Percentiles rank a stretch among this genome's conserved stretches.
These are phyloP conservation scores for Actinia equina DNA, from an alignment of 64 coral and sea anemone genomes.

Conservation along the genomic window DNA sequence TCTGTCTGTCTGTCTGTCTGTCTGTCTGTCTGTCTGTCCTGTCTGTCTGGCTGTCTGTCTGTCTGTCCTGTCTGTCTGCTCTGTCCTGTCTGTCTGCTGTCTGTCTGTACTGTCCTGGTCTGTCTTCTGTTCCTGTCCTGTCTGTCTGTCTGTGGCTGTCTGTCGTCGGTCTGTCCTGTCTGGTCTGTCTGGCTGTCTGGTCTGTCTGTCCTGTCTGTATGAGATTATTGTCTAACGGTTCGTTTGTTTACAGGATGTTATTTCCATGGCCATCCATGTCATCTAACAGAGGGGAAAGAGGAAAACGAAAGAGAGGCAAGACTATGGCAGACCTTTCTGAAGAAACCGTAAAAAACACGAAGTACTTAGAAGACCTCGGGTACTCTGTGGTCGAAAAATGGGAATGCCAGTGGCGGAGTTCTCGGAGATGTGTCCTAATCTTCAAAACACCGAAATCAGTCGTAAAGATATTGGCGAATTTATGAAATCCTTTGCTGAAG, in stretches of 20 bases:
- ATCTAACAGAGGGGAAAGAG: background rate
- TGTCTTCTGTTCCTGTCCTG: too few relatives aligned
- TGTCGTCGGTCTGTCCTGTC: too few relatives aligned
- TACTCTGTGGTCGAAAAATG: slow-evolving; percentile 21
- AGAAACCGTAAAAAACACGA: background rate
- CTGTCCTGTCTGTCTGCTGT: too few relatives aligned
- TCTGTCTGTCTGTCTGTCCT: too few relatives aligned
- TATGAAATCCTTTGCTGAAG: slow-evolving; percentile 14
- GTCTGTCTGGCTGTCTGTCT: too few relatives aligned
- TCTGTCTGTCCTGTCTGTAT: too few relatives aligned
- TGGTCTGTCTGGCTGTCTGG: too few relatives aligned
- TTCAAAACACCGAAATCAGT: slow-evolving; percentile 50
- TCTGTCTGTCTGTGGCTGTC: too few relatives aligned
- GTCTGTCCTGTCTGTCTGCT: too few relatives aligned
- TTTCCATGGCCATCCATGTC: background rate
- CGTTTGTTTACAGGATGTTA: background rate
- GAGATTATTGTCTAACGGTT: too few relatives aligned
- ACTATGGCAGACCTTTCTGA: background rate
- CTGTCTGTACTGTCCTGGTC: too few relatives aligned
- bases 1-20: too few relatives aligned
- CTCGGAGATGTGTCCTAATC: slow-evolving; percentile 41
- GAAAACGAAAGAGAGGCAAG: background rate
- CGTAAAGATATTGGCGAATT: slow-evolving; percentile 24
- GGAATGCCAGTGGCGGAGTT: slow-evolving; percentile 24
- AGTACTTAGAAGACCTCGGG: background rate